Conservation (phyloP, 1,140 invertebrate genomes). For the Heliothis virescens region DNA sequence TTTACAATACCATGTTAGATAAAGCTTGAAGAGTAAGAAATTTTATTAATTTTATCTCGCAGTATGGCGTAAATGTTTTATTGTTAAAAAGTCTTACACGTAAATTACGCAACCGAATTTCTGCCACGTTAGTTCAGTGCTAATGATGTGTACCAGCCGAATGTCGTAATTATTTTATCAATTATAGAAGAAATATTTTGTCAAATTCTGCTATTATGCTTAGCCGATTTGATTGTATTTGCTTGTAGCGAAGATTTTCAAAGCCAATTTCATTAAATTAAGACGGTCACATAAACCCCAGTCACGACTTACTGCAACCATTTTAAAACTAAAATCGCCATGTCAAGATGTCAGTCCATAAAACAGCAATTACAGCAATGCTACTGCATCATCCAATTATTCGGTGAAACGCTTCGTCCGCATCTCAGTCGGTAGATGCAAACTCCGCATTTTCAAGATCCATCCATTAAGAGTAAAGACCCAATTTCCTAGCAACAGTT, state of each 20-base stretch:
- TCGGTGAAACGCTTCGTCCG: slow-evolving; percentile 1
- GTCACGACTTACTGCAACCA: neutral
- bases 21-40: too few relatives aligned
- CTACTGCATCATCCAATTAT: slow-evolving; percentile 53
- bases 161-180: too few relatives aligned
- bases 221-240: neutral
- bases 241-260: neutral
- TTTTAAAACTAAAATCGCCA: neutral
- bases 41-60: too few relatives aligned
- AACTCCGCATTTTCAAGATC: slow-evolving; percentile 54
- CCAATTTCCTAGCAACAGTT: slow-evolving; percentile 61
- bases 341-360: slow-evolving; percentile 8
- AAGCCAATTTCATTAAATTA: neutral
- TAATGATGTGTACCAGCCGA: too few relatives aligned
- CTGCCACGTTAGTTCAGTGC: too few relatives aligned
- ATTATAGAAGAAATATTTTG: too few relatives aligned
- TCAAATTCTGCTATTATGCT: too few relatives aligned
- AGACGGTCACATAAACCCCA: neutral
- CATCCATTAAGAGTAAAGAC: slow-evolving; percentile 58
- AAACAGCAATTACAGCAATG: slow-evolving; percentile 32
- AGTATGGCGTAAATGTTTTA: too few relatives aligned
- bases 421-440: slow-evolving; percentile 41
- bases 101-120: too few relatives aligned
- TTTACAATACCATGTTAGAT: too few relatives aligned
- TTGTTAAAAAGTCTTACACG: too few relatives aligned